Evolutionary conservation across 1,140 invertebrate species (phyloP).

Genomic region (Glossosoma conforme): DNA sequence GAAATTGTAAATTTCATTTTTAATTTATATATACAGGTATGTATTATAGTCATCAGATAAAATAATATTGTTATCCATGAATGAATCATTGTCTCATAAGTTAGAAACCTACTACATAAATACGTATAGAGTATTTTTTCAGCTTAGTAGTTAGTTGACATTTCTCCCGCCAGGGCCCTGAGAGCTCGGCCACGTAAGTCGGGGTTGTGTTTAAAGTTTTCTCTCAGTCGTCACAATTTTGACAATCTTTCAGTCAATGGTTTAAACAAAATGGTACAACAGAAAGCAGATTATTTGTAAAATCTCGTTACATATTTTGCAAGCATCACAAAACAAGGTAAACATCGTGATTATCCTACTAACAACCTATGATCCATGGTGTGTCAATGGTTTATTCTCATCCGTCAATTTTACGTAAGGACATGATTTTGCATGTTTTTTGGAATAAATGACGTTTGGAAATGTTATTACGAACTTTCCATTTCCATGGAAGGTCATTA

Average conservation of each 20-base stretch:
- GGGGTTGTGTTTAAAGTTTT: constrained; percentile 49
- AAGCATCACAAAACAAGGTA: not conserved
- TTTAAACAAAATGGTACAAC: not conserved
- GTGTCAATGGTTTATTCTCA: constrained; percentile 11
- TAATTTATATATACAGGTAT: no score
- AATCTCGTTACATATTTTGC: not conserved
- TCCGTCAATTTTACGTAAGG: constrained; percentile 14
- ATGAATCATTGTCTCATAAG: no score
- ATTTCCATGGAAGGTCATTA: no score
- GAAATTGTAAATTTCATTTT: no score
- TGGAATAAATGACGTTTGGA: not conserved
- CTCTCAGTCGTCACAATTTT: constrained; percentile 26
- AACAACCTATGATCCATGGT: not conserved
- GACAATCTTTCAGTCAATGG: not conserved
- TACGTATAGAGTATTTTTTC: no score
- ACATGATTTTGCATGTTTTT: constrained; percentile 23
- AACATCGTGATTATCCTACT: not conserved
- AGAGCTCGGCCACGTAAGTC: constrained; percentile 50
- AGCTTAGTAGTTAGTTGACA: constrained; percentile 39
- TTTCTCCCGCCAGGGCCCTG: constrained; percentile 44
- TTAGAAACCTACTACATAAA: no score
- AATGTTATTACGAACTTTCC: not conserved
- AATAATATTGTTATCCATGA: no score
- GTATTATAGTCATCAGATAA: no score
- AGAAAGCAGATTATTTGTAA: not conserved